These are phyloP conservation scores for Acanthosepion esculentum DNA, from an alignment of 2,888 invertebrate species.

Conservation along the genomic window DNA sequence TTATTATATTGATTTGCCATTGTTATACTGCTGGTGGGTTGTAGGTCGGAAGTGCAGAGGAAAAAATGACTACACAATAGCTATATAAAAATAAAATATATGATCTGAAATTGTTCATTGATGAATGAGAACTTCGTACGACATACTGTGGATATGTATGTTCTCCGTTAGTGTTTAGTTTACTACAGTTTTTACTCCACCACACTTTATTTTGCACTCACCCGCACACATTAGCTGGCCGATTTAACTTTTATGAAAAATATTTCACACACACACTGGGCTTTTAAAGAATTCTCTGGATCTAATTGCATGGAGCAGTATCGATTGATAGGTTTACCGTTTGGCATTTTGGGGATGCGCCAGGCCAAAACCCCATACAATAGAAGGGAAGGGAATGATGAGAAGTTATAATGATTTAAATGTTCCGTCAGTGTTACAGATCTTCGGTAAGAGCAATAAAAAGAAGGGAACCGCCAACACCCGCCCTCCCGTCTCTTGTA, in stretches of 20 bases:
- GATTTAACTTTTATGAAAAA: too few relatives aligned
- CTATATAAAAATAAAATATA: not conserved
- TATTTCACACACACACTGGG: not conserved
- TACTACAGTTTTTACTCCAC: too few relatives aligned
- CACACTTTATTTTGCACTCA: not conserved
- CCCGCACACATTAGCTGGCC: not conserved
- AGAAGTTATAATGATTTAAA: not conserved
- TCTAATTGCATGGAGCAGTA: not conserved
- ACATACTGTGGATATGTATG: constrained; percentile 20
- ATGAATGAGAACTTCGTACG: not conserved
- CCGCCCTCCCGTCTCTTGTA: not conserved
- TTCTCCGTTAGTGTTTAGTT: not conserved
- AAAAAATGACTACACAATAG: constrained; percentile 13
- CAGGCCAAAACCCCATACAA: not conserved
- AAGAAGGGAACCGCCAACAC: not conserved
- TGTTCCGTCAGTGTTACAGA: constrained; percentile 12
- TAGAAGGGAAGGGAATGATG: not conserved
- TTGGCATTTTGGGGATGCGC: constrained; percentile 10
- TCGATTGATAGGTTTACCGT: not conserved
- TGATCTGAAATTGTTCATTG: constrained; percentile 22
- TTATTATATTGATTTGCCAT: constrained; percentile 40
- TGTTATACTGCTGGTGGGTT: constrained; percentile 13
- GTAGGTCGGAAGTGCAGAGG: constrained; percentile 22
- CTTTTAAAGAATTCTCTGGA: constrained; percentile 17
- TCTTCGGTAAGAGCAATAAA: not conserved